phyloP scores from a whole-genome alignment of 2,888 invertebrate genomes.

The Agrochola macilenta region DNA sequence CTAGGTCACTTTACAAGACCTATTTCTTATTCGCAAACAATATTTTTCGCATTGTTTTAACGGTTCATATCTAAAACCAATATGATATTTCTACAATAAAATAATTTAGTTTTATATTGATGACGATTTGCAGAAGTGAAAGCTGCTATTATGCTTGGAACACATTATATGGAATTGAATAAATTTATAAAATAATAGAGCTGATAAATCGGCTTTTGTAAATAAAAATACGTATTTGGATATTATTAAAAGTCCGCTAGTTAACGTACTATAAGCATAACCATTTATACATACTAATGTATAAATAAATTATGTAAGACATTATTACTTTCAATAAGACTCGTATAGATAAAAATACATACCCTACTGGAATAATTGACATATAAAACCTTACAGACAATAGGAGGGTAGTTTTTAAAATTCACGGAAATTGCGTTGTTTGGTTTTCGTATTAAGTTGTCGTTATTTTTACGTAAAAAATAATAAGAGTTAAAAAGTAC shows the following conservation, averaged over 20 bases:
- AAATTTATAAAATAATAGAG: slow-evolving; percentile 4
- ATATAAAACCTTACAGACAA: slow-evolving; percentile 35
- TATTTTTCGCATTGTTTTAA: slow-evolving; percentile 9
- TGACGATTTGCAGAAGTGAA: neutral
- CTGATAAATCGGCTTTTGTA: neutral
- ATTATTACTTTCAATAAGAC: slow-evolving; percentile 14
- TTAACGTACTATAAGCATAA: neutral
- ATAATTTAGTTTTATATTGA: slow-evolving; percentile 7
- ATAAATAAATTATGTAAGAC: slow-evolving; percentile 11
- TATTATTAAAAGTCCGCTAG: slow-evolving; percentile 4
- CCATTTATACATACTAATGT: neutral
- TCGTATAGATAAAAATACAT: slow-evolving; percentile 24
- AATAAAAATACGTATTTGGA: neutral
- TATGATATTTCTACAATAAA: neutral
- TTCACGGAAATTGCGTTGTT: neutral
- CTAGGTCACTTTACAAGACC: slow-evolving; percentile 24
- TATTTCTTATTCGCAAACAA: slow-evolving; percentile 24
- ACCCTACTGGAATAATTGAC: slow-evolving; percentile 56
- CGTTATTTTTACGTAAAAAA: neutral
- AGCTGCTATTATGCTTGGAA: neutral
- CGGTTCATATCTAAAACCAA: neutral
- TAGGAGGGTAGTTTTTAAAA: slow-evolving; percentile 27
- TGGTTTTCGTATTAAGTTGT: slow-evolving; percentile 3
- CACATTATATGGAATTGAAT: neutral
- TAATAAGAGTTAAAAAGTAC: neutral